Conservation (phyloP, 2,888 invertebrate species). For the Terebella lapidaria region DNA sequence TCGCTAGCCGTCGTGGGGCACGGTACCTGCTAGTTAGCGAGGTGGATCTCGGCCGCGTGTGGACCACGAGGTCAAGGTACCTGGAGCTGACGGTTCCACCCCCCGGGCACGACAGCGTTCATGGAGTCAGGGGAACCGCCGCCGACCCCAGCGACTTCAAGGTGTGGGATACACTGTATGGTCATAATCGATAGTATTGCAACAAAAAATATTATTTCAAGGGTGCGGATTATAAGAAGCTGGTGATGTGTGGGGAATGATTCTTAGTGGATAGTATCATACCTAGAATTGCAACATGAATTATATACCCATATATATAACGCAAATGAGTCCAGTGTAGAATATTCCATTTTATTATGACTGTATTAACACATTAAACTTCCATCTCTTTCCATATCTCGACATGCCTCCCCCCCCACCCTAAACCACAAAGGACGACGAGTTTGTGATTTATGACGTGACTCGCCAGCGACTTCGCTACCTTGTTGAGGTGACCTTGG, state of each 20-base stretch:
- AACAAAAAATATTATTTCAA: too few species aligned
- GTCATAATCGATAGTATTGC: too few species aligned
- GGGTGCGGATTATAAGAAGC: too few species aligned
- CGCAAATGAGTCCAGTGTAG: too few species aligned
- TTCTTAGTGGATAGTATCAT: too few species aligned
- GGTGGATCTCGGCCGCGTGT: conserved; percentile 40
- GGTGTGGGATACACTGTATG: too few species aligned
- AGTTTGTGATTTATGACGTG: conserved; percentile 46
- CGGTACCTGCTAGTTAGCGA: conserved; percentile 43
- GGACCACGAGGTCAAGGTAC: conserved; percentile 24
- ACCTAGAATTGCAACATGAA: too few species aligned
- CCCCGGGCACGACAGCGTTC: conserved; percentile 43
- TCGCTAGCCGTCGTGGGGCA: conserved; percentile 34
- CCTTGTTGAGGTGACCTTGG: conserved; percentile 43
- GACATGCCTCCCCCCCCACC: too few species aligned
- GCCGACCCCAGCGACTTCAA: conserved; percentile 33
- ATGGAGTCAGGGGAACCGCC: conserved; percentile 35
- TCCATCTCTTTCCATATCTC: too few species aligned
- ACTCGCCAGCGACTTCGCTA: conserved; percentile 45
- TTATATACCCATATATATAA: too few species aligned
- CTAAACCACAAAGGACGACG: too few species aligned
- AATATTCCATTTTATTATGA: not conserved
- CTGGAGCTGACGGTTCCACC: conserved; percentile 36
- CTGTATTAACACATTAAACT: not conserved
- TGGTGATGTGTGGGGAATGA: too few species aligned